Evolutionary conservation across 2,797 vertebrate species (phyloP).

Genomic region (Ataeniobius toweri): DNA sequence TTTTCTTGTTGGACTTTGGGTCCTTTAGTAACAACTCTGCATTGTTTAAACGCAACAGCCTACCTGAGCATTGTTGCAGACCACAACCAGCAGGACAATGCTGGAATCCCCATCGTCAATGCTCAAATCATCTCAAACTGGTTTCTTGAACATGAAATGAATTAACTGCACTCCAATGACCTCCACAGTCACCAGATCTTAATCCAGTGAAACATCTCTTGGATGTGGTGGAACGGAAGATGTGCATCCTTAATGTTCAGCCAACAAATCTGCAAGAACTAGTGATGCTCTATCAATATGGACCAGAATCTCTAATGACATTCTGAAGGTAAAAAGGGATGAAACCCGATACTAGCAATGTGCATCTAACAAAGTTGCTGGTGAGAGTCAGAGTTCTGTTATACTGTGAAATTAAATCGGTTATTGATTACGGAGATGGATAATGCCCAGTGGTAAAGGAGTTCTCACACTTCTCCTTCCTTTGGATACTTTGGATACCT

Average conservation of each 20-base stretch:
- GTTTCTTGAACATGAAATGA: no score
- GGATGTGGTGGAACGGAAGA: neutral
- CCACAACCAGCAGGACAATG: constrained; percentile 31
- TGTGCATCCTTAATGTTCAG: neutral
- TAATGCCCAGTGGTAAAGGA: neutral
- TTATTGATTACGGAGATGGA: neutral
- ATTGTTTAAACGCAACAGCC: neutral
- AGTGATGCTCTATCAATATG: neutral
- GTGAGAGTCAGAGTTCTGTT: neutral
- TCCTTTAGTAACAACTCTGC: neutral
- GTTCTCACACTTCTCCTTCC: neutral
- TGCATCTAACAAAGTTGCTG: neutral
- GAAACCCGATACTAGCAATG: neutral
- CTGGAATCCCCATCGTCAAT: neutral
- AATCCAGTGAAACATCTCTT: neutral
- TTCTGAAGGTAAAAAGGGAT: neutral
- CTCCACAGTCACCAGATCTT: neutral
- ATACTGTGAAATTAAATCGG: neutral
- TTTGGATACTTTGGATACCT: neutral
- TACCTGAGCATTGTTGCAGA: no score
- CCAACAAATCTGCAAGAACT: neutral
- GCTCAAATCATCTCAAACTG: neutral
- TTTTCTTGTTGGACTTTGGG: neutral
- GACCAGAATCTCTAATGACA: neutral
- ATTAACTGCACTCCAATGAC: neutral